These are phyloP conservation scores for Myotis brandtii DNA, from an alignment of 2,113 vertebrate genomes.

Conservation along the genomic window DNA sequence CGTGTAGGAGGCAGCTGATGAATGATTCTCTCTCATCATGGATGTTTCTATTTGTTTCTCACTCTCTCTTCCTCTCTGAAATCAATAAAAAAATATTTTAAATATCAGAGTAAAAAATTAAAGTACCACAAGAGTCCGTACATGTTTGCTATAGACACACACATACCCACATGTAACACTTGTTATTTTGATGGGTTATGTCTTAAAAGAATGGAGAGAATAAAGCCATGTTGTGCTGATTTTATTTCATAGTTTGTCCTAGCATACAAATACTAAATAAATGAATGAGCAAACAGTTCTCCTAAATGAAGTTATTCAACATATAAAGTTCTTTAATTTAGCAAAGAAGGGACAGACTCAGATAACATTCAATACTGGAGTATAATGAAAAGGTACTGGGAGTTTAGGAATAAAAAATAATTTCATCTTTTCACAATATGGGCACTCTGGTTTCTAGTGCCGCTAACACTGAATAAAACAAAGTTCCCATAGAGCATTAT, in stretches of 20 bases:
- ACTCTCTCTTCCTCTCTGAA: too few relatives aligned
- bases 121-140: background rate
- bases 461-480: background rate
- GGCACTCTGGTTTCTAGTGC: background rate
- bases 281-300: background rate
- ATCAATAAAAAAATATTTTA: too few relatives aligned
- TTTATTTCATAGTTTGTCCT: background rate
- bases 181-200: background rate
- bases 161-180: background rate
- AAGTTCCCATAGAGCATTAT: background rate
- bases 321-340: background rate
- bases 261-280: background rate
- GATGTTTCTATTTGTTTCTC: too few relatives aligned
- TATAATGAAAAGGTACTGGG: background rate
- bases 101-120: background rate
- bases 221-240: background rate
- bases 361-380: background rate
- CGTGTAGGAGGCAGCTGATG: too few relatives aligned
- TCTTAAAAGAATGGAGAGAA: background rate
- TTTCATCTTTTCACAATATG: background rate
- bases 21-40: too few relatives aligned
- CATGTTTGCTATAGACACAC: background rate
- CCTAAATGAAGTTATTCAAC: background rate
- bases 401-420: background rate
- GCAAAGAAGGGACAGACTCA: background rate